Percentiles rank a stretch among this genome's conserved stretches.
Conservation (phyloP, 2,888 invertebrate genomes). For the Fissipunctia ypsillon region DNA sequence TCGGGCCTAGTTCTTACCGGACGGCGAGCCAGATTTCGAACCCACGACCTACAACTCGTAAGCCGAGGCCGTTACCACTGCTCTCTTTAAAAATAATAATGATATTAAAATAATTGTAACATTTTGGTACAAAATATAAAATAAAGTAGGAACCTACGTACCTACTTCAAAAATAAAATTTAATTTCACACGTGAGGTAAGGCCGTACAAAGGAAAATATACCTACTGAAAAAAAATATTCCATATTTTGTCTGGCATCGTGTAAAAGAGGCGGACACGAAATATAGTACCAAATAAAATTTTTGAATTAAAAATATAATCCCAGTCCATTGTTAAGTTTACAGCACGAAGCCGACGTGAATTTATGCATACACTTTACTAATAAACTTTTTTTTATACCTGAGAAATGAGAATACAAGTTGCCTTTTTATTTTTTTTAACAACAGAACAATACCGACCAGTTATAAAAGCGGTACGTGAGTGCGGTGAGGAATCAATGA, state of each 20-base stretch:
- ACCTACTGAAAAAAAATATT: constrained; percentile 63
- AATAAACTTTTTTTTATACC: constrained; percentile 50
- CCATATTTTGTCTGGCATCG: constrained; percentile 60
- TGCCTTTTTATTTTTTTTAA: constrained; percentile 34
- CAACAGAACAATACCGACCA: constrained; percentile 49
- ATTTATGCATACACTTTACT: constrained; percentile 49
- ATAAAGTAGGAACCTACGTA: no score
- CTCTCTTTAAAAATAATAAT: no score
- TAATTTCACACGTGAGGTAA: constrained; percentile 59
- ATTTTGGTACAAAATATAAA: constrained; percentile 23
- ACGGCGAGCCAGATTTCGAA: no score
- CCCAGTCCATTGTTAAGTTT: constrained; percentile 45
- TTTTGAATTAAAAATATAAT: constrained; percentile 31
- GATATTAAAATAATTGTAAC: constrained; percentile 11
- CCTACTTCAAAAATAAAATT: constrained; percentile 57
- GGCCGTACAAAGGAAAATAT: constrained; percentile 59
- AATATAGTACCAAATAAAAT: constrained; percentile 26
- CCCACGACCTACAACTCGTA: no score
- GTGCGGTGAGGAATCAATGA: constrained; percentile 51
- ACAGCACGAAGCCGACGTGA: constrained; percentile 31
- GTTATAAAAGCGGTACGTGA: constrained; percentile 45
- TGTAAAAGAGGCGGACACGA: constrained; percentile 42
- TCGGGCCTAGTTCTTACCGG: no score
- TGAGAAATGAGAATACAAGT: constrained; percentile 36
- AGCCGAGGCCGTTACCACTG: no score